phyloP scores from a whole-genome alignment of 2,797 vertebrate species.

The Chelmon rostratus region DNA sequence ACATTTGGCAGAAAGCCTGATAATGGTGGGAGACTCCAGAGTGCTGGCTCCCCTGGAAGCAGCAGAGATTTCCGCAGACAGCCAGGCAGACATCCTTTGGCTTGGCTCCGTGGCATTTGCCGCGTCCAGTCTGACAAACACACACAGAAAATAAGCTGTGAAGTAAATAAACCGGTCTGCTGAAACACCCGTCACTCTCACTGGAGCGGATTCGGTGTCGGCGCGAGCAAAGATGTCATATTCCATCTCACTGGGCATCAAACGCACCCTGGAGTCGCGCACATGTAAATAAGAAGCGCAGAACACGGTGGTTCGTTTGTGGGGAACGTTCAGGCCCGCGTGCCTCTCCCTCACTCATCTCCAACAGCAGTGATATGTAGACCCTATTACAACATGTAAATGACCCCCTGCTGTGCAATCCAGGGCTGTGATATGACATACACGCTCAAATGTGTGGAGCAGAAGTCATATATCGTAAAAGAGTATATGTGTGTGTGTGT shows the following conservation, averaged over 20 bases:
- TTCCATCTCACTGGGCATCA: slow-evolving; percentile 73
- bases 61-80: slow-evolving; percentile 28
- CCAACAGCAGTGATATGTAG: slow-evolving; percentile 66
- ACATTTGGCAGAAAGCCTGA: slow-evolving; percentile 40
- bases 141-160: slow-evolving; percentile 47
- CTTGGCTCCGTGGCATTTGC: slow-evolving; percentile 45
- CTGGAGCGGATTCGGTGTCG: slow-evolving; percentile 34
- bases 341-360: slow-evolving; percentile 51
- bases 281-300: slow-evolving; percentile 46
- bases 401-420: slow-evolving; percentile 72
- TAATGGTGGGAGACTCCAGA: slow-evolving; percentile 27
- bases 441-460: slow-evolving; percentile 28
- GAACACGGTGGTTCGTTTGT: slow-evolving; percentile 63
- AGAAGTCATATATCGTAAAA: slow-evolving; percentile 25
- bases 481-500: neutral
- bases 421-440: slow-evolving; percentile 24
- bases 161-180: slow-evolving; percentile 74
- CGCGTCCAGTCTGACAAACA: slow-evolving; percentile 52
- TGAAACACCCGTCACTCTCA: slow-evolving; percentile 37
- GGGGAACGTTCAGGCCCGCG: slow-evolving; percentile 27
- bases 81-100: slow-evolving; percentile 46
- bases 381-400: slow-evolving; percentile 81
- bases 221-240: slow-evolving; percentile 60
- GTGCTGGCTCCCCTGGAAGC: slow-evolving; percentile 26
- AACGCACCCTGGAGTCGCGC: slow-evolving; percentile 57